Evolutionary conservation across 2,888 invertebrate species (phyloP).

Genomic region (Agonopterix arenella): DNA sequence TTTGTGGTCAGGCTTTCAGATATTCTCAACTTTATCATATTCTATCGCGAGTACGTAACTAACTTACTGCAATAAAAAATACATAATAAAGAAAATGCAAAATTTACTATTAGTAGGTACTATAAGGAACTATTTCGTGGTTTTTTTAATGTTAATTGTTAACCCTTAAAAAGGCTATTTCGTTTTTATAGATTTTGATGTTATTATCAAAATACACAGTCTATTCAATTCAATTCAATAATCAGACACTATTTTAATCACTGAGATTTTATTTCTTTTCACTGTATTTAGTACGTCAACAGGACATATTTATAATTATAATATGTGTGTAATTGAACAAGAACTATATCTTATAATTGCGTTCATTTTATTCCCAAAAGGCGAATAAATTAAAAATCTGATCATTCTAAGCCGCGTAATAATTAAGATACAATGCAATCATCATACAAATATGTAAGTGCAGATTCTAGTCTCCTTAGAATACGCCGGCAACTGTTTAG

Average conservation of each 20-base stretch:
- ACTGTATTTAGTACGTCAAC: slow-evolving; percentile 25
- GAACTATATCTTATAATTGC: slow-evolving; percentile 17
- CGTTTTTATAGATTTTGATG: slow-evolving; percentile 57
- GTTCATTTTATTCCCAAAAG: slow-evolving; percentile 28
- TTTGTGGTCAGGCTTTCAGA: slow-evolving; percentile 28
- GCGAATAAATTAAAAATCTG: slow-evolving; percentile 34
- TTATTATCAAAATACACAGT: slow-evolving; percentile 70
- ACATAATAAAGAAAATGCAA: slow-evolving; percentile 69
- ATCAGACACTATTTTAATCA: slow-evolving; percentile 42
- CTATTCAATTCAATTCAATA: slow-evolving; percentile 45
- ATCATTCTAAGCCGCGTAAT: slow-evolving; percentile 35
- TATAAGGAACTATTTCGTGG: slow-evolving; percentile 75
- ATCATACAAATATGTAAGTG: slow-evolving; percentile 25
- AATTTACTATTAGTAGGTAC: slow-evolving; percentile 75
- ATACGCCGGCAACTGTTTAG: slow-evolving; percentile 16
- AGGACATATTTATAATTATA: slow-evolving; percentile 20
- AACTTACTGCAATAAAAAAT: slow-evolving; percentile 67
- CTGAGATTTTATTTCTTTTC: slow-evolving; percentile 47
- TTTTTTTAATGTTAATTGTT: slow-evolving; percentile 42
- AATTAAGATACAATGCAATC: slow-evolving; percentile 29
- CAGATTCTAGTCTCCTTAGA: slow-evolving; percentile 20
- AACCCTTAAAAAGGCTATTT: slow-evolving; percentile 38
- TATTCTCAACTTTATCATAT: slow-evolving; percentile 25
- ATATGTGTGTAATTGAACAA: slow-evolving; percentile 13
- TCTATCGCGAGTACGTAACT: slow-evolving; percentile 57